A percentile compares a stretch with the other conserved stretches of the same genome.
phyloP scores from a whole-genome alignment of 1,140 invertebrate species.

The Drosophila mojavensis region DNA sequence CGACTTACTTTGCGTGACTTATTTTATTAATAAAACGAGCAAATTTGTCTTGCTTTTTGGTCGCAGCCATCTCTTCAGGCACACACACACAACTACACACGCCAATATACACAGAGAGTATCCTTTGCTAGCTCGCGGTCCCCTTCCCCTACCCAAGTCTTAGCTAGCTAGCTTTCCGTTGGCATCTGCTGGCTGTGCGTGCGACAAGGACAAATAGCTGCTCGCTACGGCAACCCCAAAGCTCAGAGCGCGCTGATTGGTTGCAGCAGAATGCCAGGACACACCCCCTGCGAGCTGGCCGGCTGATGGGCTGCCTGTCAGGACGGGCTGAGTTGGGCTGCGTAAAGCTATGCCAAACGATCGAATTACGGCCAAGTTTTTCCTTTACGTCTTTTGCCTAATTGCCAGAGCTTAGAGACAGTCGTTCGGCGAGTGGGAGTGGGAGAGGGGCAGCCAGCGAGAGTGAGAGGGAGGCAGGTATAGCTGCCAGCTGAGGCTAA shows the following conservation, averaged over 20 bases:
- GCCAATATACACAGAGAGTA: not conserved
- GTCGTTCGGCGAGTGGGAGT: not conserved
- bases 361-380: slow-evolving; percentile 76
- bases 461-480: not conserved
- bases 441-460: not conserved
- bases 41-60: slow-evolving; percentile 82
- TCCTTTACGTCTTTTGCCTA: slow-evolving; percentile 29
- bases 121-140: slow-evolving; percentile 1
- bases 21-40: slow-evolving; percentile 83
- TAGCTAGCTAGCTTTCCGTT: not conserved
- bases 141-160: slow-evolving; percentile 7
- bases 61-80: slow-evolving; percentile 48
- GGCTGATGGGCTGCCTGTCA: slow-evolving; percentile 1
- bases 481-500: slow-evolving; percentile 11
- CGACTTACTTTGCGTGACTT: slow-evolving; percentile 82
- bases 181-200: not conserved
- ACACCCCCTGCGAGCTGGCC: slow-evolving; percentile 33
- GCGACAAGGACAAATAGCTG: slow-evolving; percentile 48
- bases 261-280: slow-evolving; percentile 39
- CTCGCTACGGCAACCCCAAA: slow-evolving; percentile 27
- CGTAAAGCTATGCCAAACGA: slow-evolving; percentile 65
- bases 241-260: slow-evolving; percentile 41
- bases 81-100: not conserved
- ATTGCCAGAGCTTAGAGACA: slow-evolving; percentile 36
- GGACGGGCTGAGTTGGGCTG: slow-evolving; percentile 19